Evolutionary conservation across 2,113 vertebrate genomes (phyloP).

Genomic region (Casuarius casuarius): DNA sequence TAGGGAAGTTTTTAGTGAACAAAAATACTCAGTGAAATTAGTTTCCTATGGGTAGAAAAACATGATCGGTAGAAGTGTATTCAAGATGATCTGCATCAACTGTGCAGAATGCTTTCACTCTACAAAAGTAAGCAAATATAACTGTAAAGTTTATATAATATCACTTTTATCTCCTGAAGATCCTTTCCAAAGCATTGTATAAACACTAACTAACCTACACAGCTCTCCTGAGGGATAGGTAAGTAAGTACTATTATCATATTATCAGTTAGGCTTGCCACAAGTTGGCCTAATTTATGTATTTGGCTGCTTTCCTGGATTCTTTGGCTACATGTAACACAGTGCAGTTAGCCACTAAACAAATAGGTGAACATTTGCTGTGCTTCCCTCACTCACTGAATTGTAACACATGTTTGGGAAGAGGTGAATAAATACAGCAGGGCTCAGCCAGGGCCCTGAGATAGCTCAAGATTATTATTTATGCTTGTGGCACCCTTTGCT

Average conservation of each 20-base stretch:
- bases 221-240: slow-evolving; percentile 28
- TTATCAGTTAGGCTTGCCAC: slow-evolving; percentile 44
- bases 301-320: slow-evolving; percentile 50
- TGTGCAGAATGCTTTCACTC: not conserved
- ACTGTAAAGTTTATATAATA: not conserved
- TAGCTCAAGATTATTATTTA: not conserved
- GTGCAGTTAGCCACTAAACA: slow-evolving; percentile 13
- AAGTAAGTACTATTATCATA: slow-evolving; percentile 31
- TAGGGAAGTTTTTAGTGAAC: not conserved
- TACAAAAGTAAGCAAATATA: slow-evolving; percentile 52
- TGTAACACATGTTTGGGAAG: slow-evolving; percentile 29
- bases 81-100: not conserved
- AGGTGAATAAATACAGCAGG: not conserved
- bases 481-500: not conserved
- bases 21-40: not conserved
- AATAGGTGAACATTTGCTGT: slow-evolving; percentile 11
- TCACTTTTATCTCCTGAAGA: slow-evolving; percentile 15
- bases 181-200: slow-evolving; percentile 11
- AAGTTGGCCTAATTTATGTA: slow-evolving; percentile 42
- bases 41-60: not conserved
- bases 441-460: not conserved
- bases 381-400: not conserved
- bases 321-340: slow-evolving; percentile 4
- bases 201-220: slow-evolving; percentile 53
- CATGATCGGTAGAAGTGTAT: not conserved